Conservation (phyloP, 2,113 vertebrate genomes). For the Myotis yumanensis region DNA sequence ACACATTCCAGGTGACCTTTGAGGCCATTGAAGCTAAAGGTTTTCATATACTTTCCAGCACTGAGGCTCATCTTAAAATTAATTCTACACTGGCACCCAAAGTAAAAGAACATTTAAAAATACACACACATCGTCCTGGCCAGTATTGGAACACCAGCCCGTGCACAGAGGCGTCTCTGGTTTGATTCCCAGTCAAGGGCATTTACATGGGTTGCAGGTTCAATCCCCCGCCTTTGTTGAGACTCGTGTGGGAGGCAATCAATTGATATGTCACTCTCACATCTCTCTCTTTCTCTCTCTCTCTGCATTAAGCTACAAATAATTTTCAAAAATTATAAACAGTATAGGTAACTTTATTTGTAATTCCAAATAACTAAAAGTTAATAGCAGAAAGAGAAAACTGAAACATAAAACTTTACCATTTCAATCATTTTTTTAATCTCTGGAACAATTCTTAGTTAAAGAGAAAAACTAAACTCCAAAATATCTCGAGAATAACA, state of each 20-base stretch:
- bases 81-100: not conserved
- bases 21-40: not conserved
- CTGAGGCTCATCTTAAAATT: slow-evolving; percentile 11
- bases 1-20: not conserved
- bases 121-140: not conserved
- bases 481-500: not conserved
- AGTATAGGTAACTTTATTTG: not conserved
- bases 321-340: not conserved
- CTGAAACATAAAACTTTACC: not conserved
- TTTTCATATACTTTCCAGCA: not conserved
- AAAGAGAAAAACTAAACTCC: slow-evolving; percentile 30
- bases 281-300: not conserved
- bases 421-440: not conserved
- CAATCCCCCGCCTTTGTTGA: no score
- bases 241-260: no score
- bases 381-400: not conserved
- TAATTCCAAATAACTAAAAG: not conserved
- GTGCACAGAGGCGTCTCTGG: no score
- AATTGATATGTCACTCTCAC: no score
- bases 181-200: no score
- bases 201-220: no score
- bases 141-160: no score
- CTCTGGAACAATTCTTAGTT: not conserved
- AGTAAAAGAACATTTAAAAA: not conserved
- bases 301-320: not conserved